Evolutionary conservation across 2,888 invertebrate genomes (phyloP).

Genomic region (Gymnocheta viridis): DNA sequence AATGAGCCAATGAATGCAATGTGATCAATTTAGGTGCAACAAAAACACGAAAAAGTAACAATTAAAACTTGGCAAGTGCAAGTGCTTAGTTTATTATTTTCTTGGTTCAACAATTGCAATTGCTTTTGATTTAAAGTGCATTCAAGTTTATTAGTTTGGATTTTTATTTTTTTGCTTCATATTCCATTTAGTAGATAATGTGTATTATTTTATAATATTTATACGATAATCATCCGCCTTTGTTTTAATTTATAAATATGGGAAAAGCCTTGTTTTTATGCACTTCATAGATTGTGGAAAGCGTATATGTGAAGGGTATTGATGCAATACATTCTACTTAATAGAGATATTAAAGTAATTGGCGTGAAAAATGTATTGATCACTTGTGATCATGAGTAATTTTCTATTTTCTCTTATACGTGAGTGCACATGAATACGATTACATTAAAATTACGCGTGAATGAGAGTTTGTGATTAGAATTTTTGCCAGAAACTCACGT

Average conservation of each 20-base stretch:
- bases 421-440: no score
- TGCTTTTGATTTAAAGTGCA: background rate
- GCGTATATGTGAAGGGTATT: no score
- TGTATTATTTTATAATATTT: background rate
- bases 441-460: no score
- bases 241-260: background rate
- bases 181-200: background rate
- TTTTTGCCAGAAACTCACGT: no score
- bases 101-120: background rate
- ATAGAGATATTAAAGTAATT: no score
- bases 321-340: no score
- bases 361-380: no score
- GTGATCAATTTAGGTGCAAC: no score
- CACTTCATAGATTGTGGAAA: no score
- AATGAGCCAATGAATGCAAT: slow-evolving; percentile 5
- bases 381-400: no score
- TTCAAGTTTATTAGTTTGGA: background rate
- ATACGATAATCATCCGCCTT: background rate
- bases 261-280: background rate
- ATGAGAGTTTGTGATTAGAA: no score
- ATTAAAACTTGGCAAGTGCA: background rate
- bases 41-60: background rate
- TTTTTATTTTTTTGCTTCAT: background rate
- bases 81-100: background rate
- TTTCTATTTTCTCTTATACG: no score